These are phyloP conservation scores for Chelidonichthys spinosus DNA, from an alignment of 2,797 vertebrate genomes.

Conservation along the genomic window DNA sequence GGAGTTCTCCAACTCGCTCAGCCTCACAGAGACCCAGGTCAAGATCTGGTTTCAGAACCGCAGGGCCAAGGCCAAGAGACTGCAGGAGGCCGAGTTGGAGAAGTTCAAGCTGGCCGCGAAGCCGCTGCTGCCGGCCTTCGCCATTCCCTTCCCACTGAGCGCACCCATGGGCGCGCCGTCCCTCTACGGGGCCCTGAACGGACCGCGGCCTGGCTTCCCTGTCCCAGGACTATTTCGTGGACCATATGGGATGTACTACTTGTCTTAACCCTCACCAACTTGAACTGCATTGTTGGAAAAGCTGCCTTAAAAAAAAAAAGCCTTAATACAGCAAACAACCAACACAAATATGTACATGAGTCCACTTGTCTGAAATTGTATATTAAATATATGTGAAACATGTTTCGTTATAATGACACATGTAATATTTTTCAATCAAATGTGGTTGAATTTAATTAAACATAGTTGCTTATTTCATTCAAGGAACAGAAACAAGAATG, in stretches of 20 bases:
- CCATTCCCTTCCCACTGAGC: constrained; percentile 85
- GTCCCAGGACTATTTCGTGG: constrained; percentile 85
- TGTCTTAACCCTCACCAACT: constrained; percentile 80
- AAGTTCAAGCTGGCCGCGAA: constrained; percentile 86
- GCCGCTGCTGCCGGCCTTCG: constrained; percentile 85
- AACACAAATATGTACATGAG: constrained; percentile 25
- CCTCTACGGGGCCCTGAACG: constrained; percentile 80
- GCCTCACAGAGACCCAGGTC: constrained; percentile 90
- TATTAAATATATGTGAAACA: background rate
- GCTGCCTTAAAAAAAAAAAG: constrained; percentile 44
- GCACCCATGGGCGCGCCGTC: constrained; percentile 81
- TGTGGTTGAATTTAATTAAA: background rate
- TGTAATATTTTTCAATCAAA: constrained; percentile 1
- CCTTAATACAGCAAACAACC: constrained; percentile 38
- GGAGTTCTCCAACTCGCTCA: constrained; percentile 87
- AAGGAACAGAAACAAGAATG: background rate
- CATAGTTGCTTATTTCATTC: constrained; percentile 1
- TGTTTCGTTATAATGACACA: constrained; percentile 2
- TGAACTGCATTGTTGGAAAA: constrained; percentile 37
- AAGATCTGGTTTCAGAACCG: constrained; percentile 93
- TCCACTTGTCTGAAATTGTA: constrained; percentile 8
- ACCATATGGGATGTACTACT: constrained; percentile 90
- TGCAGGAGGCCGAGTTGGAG: constrained; percentile 89
- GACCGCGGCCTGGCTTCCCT: constrained; percentile 79
- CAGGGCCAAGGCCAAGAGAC: constrained; percentile 89